Base-by-base conservation (phyloP, 2,113 vertebrate genomes). In the Syrmaticus mikado region DNA sequence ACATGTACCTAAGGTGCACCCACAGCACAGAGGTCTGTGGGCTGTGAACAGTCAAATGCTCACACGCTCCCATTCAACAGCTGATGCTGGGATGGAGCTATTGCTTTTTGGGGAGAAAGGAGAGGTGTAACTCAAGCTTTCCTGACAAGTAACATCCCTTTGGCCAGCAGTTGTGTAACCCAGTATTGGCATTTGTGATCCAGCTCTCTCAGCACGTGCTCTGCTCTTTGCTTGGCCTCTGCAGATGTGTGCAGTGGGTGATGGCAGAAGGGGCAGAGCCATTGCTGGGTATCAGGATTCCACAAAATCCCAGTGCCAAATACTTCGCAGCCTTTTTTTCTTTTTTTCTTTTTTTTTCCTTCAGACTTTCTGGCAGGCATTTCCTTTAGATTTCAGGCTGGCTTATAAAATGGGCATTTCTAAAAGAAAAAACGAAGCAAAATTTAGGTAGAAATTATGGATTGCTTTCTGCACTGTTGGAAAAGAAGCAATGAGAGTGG, bases 251-350 rank as follows among this genome's bases (percentile, higher is more conserved):
- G 27, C 8, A 45, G 92, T 43, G 90, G 52, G 58, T 85, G 90
- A 89, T 32, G 73, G 72, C 79, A 84, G 90, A 94, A 94, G 96
- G 88, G 88, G 94, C 89, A 71, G 70, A 88, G 79, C 11, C 34
- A 92, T 74, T 74, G 87, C 86, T 79, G 89, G 81, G 94, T 66
- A 77, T 82, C 57, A 60, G 76, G 40, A 45, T 19, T 22, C 13
- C 11, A 38, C 21, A 52, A 85, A 82, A 46, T 41, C 57, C 30
- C 41, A 58, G 12, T 38, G 32, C 30, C 18, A 71, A 72, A 85
- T 41, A 62, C 28, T 82, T 73, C 24, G 66, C 46, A 67, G 62
- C 48, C 19, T 46, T 46, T 20, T 19, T 43, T 18, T 22, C 8
- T 10, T 82, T 38, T 38, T 38, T 38, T 18, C 40, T 62, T 73